Percentiles rank a stretch among this genome's conserved stretches.
Conservation (phyloP, 1,140 invertebrate species). For the Alviniconcha marisindica region DNA sequence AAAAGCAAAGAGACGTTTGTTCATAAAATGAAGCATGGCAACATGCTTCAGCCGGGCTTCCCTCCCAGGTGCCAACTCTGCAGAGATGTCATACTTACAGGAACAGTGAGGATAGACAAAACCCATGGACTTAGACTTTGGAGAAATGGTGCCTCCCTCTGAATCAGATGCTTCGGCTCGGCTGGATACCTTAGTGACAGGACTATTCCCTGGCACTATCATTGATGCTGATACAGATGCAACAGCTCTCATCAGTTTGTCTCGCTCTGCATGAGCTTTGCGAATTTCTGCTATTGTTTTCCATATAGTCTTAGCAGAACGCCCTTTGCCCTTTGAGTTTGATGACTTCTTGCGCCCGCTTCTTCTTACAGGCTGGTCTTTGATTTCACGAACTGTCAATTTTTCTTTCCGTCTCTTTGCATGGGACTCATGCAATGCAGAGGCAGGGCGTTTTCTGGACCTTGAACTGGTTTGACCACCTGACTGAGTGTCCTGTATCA, state of each 20-base stretch:
- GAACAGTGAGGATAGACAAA: not conserved
- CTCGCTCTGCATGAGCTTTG: not conserved
- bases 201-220: not conserved
- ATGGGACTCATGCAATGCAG: not conserved
- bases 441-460: not conserved
- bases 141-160: not conserved
- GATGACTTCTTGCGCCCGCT: not conserved
- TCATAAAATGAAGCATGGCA: not conserved
- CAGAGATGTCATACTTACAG: not conserved
- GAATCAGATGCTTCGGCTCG: not conserved
- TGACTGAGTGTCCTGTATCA: not conserved
- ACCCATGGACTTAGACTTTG: not conserved
- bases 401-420: too few relatives aligned
- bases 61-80: not conserved
- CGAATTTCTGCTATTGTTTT: not conserved
- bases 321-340: not conserved
- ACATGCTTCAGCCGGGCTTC: not conserved
- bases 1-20: not conserved
- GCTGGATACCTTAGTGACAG: not conserved
- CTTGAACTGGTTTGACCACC: not conserved
- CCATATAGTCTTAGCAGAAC: too few relatives aligned
- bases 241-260: not conserved
- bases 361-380: not conserved
- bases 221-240: not conserved
- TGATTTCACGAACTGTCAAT: not conserved